Percentiles rank a stretch among this genome's conserved stretches.
Evolutionary conservation across 2,888 invertebrate species (phyloP).

Genomic region (Epirrhoe tristata): DNA sequence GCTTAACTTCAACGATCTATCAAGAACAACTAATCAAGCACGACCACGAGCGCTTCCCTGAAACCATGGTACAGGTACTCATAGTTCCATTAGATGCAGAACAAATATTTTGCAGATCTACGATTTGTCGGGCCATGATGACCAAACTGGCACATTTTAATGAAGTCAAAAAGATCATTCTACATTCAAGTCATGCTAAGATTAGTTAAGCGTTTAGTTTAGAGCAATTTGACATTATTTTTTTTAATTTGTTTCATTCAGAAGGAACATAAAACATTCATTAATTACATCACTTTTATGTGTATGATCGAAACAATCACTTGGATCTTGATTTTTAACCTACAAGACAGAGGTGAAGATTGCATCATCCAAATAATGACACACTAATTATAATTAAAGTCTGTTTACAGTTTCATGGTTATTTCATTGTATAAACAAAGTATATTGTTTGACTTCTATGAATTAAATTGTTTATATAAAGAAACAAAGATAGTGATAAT

Average conservation of each 20-base stretch:
- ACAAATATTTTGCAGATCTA: too few relatives aligned
- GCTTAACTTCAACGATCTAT: too few relatives aligned
- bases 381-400: slow-evolving; percentile 4
- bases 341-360: slow-evolving; percentile 20
- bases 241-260: too few relatives aligned
- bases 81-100: too few relatives aligned
- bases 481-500: slow-evolving; percentile 25
- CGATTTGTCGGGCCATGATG: too few relatives aligned
- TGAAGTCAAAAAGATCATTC: neutral
- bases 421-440: slow-evolving; percentile 19
- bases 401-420: slow-evolving; percentile 26
- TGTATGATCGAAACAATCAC: neutral
- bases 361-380: slow-evolving; percentile 38
- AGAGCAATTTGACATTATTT: too few relatives aligned
- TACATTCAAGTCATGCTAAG: neutral
- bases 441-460: slow-evolving; percentile 1
- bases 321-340: slow-evolving; percentile 24
- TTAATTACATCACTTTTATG: neutral
- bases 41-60: too few relatives aligned
- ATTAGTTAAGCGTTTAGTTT: too few relatives aligned
- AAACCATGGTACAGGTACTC: too few relatives aligned
- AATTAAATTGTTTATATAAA: slow-evolving; percentile 2
- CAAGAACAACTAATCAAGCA: too few relatives aligned
- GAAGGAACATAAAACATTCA: neutral
- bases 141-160: too few relatives aligned